Base-by-base conservation (phyloP, 1,140 invertebrate species). In the Drosophila subobscura region DNA sequence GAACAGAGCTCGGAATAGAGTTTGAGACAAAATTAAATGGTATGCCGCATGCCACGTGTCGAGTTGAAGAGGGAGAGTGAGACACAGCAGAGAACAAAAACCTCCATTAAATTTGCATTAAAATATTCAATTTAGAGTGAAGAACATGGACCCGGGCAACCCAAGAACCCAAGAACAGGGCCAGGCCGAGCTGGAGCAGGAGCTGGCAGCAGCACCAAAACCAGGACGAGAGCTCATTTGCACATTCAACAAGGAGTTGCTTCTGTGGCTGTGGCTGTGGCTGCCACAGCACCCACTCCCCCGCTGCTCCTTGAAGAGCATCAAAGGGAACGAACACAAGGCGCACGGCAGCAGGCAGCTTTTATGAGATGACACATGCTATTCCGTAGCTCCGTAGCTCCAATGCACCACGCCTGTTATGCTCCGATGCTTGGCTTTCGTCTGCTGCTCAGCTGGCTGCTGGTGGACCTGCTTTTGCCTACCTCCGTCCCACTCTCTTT, bases 71-170 rank as follows among this genome's bases (percentile, higher is more conserved):
- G 33, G 2, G 53, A 27, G 49, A 14, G 12, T 1, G 27, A 4
- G 12, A 25, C 3, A 27, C 16, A 54, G 29, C 59, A 64, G 67
- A 60, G 79, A 65, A 71, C 72, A 60, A 74, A 72, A 55, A 74
- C 72, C 63, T 58, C 76, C 79, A 84, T 84, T 85, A 84, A 84
- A 84, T 85, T 84, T 84, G 77, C 79, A 85, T 84, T 85, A 77
- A 85, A 85, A 85, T 84, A 85, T 84, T 84, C 80, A 84, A 85
- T 84, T 84, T 76, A 47, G 55, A 60, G 56, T 41, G 50, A 49
- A 23, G 40, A 47, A 42, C 27, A 29, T 7, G 27, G 27, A 29
- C 6, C 27, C 27, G 7, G 27, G 27, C 7, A 29, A 29, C 2
- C 27, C 27, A 8, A 29, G 27, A 29, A 29, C 16, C 16, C 27